Evolutionary conservation across 2,113 vertebrate genomes (phyloP).

Genomic region (Tiliqua scincoides): DNA sequence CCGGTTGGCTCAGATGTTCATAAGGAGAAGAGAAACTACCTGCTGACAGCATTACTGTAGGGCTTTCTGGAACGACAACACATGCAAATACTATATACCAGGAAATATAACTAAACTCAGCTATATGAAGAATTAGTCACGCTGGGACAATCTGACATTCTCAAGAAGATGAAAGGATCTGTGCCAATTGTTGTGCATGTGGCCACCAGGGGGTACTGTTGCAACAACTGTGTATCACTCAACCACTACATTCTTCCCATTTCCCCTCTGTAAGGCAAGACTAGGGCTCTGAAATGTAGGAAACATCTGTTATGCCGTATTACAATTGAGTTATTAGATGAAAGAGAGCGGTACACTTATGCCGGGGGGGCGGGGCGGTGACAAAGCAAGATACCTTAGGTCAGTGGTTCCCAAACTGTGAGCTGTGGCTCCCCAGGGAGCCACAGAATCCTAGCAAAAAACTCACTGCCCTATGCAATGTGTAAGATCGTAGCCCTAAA

Average conservation of each 20-base stretch:
- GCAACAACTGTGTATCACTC: neutral
- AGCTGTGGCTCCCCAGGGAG: no score
- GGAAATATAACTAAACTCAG: fast-evolving
- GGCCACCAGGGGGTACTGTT: conserved; percentile 26
- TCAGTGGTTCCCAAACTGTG: no score
- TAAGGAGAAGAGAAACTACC: conserved; percentile 98
- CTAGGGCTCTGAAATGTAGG: neutral
- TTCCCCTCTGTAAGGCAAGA: neutral
- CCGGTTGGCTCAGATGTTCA: conserved; percentile 96
- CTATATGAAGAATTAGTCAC: no score
- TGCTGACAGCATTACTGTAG: conserved; percentile 96
- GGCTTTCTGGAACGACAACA: conserved; percentile 82
- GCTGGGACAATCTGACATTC: neutral
- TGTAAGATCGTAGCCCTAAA: no score
- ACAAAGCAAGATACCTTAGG: no score
- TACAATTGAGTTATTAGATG: neutral
- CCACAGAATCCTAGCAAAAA: no score
- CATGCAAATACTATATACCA: fast-evolving
- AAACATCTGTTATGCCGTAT: neutral
- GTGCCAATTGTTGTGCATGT: neutral
- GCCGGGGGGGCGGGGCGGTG: no score
- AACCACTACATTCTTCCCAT: neutral
- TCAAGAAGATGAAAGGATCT: neutral
- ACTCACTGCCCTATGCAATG: no score
- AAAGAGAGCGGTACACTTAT: neutral